Evolutionary conservation across 2,113 vertebrate species (phyloP).

Genomic region (Aphelocoma coerulescens): DNA sequence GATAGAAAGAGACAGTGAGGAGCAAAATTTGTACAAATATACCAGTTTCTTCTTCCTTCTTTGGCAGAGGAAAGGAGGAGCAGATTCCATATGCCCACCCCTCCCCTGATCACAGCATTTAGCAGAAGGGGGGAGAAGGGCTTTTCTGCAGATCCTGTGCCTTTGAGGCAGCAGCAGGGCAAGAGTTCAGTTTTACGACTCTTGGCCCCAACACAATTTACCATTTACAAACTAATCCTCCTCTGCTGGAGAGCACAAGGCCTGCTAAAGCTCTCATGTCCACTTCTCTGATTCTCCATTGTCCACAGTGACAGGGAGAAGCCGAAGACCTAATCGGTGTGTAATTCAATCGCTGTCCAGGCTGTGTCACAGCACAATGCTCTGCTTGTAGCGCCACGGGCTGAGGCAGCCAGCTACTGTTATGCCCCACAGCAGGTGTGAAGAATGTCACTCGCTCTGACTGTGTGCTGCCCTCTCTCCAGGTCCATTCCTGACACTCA

Average conservation of each 20-base stretch:
- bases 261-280: slow-evolving; percentile 59
- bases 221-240: slow-evolving; percentile 68
- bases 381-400: slow-evolving; percentile 70
- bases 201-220: slow-evolving; percentile 62
- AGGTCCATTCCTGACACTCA: neutral
- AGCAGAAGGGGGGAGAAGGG: neutral
- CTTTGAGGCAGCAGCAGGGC: slow-evolving; percentile 63
- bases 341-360: slow-evolving; percentile 74
- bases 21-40: neutral
- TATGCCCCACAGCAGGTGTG: slow-evolving; percentile 81
- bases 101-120: neutral
- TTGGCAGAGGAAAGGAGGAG: neutral
- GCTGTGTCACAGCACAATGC: slow-evolving; percentile 71
- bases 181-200: slow-evolving; percentile 60
- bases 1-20: neutral
- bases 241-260: slow-evolving; percentile 54
- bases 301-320: slow-evolving; percentile 59
- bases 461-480: slow-evolving; percentile 61
- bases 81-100: neutral
- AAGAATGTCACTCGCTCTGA: slow-evolving; percentile 57
- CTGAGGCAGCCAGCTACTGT: slow-evolving; percentile 73
- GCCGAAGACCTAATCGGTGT: slow-evolving; percentile 65
- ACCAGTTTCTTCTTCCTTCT: neutral
- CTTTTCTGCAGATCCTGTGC: neutral
- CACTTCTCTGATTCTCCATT: slow-evolving; percentile 69